These are phyloP conservation scores for Cyprinus carpio DNA, from an alignment of 2,113 vertebrate genomes.

Conservation along the genomic window DNA sequence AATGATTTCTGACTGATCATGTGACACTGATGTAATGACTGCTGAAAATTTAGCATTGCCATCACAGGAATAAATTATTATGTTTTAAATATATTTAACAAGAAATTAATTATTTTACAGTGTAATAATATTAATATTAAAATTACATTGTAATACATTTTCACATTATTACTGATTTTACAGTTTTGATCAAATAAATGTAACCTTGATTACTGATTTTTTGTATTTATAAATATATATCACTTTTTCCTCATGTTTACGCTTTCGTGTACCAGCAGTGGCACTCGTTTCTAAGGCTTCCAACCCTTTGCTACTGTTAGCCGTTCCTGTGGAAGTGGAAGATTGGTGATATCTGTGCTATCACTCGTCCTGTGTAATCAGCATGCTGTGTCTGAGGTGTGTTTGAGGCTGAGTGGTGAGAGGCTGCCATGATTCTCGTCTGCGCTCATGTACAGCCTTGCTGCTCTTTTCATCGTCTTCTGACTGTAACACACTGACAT, in stretches of 20 bases:
- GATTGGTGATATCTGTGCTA: slow-evolving; percentile 12
- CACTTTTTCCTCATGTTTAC: not conserved
- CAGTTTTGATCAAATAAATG: too few relatives aligned
- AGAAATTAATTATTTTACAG: too few relatives aligned
- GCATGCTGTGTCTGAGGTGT: not conserved
- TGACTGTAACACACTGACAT: slow-evolving; percentile 18
- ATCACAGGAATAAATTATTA: too few relatives aligned
- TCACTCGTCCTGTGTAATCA: not conserved
- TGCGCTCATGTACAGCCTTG: slow-evolving; percentile 11
- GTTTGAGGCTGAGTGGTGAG: slow-evolving; percentile 1
- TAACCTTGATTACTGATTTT: too few relatives aligned
- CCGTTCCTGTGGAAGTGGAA: not conserved
- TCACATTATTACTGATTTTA: too few relatives aligned
- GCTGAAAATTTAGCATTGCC: too few relatives aligned
- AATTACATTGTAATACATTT: too few relatives aligned
- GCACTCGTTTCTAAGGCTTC: not conserved
- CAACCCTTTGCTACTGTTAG: not conserved
- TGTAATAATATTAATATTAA: too few relatives aligned
- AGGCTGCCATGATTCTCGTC: slow-evolving; percentile 17
- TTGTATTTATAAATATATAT: not conserved
- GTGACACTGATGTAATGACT: too few relatives aligned
- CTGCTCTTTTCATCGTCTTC: not conserved
- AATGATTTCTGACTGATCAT: too few relatives aligned
- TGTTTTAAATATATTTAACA: too few relatives aligned
- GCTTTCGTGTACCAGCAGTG: not conserved